phyloP scores from a whole-genome alignment of 2,888 invertebrate species.

The Caprella mutica region DNA sequence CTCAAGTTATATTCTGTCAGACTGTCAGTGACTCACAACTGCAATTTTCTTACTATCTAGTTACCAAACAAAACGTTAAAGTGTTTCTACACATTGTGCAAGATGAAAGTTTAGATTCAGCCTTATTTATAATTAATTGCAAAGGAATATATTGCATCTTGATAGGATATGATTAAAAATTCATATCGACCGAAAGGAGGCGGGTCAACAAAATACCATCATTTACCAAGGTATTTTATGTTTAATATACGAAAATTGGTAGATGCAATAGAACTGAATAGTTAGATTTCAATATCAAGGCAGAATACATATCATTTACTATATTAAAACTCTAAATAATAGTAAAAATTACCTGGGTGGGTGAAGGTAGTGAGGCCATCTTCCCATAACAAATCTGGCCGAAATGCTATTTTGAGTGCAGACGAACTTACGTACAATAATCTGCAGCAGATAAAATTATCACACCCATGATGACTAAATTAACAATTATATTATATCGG shows the following conservation, averaged over 20 bases:
- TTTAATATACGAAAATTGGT: not conserved
- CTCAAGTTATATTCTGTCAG: too few relatives aligned
- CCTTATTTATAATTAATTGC: too few relatives aligned
- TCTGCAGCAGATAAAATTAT: too few relatives aligned
- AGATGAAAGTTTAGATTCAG: too few relatives aligned
- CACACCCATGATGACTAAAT: too few relatives aligned
- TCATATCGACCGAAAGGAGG: constrained; percentile 8
- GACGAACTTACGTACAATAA: too few relatives aligned
- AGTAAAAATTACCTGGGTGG: constrained; percentile 28
- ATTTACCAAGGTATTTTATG: not conserved
- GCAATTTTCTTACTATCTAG: too few relatives aligned
- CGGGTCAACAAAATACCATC: not conserved
- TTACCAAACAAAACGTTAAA: too few relatives aligned
- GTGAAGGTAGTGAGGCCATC: constrained; percentile 34
- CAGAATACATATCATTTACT: too few relatives aligned
- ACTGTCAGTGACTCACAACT: too few relatives aligned
- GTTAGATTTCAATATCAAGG: not conserved
- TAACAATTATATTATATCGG: too few relatives aligned
- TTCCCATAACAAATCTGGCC: constrained; percentile 29
- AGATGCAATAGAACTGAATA: not conserved
- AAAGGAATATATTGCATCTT: not conserved
- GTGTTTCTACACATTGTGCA: too few relatives aligned
- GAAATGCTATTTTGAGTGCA: not conserved
- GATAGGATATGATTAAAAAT: not conserved
- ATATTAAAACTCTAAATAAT: not conserved